These are phyloP conservation scores for Agrotis exclamationis DNA, from an alignment of 2,888 invertebrate species.

Conservation along the genomic window DNA sequence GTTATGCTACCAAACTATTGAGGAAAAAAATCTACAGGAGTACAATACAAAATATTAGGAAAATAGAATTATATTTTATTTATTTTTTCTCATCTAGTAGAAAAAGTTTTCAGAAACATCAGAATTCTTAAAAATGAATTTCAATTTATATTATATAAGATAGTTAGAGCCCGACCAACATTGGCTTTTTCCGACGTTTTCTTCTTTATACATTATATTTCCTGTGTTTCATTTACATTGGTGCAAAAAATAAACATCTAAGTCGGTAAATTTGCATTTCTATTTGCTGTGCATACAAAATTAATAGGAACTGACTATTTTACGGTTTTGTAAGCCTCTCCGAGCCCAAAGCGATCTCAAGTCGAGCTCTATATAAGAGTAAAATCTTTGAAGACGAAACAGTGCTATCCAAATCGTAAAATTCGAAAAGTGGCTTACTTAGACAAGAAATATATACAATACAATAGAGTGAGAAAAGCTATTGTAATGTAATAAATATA, in stretches of 20 bases:
- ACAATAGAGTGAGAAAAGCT: slow-evolving; percentile 70
- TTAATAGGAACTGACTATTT: slow-evolving; percentile 17
- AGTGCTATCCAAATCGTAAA: slow-evolving; percentile 71
- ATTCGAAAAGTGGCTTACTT: slow-evolving; percentile 81
- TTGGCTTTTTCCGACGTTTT: slow-evolving; percentile 19
- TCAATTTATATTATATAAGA: slow-evolving; percentile 59
- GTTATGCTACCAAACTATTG: slow-evolving; percentile 87
- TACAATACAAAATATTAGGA: slow-evolving; percentile 88
- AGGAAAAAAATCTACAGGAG: slow-evolving; percentile 83
- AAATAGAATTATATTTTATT: slow-evolving; percentile 85
- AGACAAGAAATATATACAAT: slow-evolving; percentile 82
- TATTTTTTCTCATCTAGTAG: slow-evolving; percentile 74
- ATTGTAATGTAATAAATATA: slow-evolving; percentile 74
- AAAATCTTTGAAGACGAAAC: slow-evolving; percentile 67
- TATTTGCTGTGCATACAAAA: slow-evolving; percentile 41
- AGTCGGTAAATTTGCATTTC: slow-evolving; percentile 11
- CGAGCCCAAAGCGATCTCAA: slow-evolving; percentile 40
- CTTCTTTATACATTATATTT: slow-evolving; percentile 9
- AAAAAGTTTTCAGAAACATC: slow-evolving; percentile 85
- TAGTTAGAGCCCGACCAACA: slow-evolving; percentile 61
- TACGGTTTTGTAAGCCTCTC: slow-evolving; percentile 15
- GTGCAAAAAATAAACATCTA: slow-evolving; percentile 39
- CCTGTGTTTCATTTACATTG: slow-evolving; percentile 32
- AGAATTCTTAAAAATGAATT: slow-evolving; percentile 72
- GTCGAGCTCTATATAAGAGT: slow-evolving; percentile 59